These are phyloP conservation scores for Lasiurus borealis DNA, from an alignment of 2,113 vertebrate genomes.

Conservation along the genomic window DNA sequence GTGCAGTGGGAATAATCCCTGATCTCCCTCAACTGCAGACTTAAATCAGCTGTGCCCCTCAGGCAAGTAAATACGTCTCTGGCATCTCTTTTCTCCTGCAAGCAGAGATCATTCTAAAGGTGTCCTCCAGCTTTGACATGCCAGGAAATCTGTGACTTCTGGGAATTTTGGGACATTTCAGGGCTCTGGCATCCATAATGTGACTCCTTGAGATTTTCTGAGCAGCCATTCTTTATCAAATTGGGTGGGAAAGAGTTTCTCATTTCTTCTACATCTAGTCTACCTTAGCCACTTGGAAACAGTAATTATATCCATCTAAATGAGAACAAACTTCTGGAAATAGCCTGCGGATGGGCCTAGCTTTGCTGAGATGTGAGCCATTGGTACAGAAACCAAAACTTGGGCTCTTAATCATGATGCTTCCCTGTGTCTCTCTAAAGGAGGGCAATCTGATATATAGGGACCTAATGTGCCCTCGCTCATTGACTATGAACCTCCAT, in stretches of 20 bases:
- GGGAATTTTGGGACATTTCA: background rate
- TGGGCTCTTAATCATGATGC: too few species aligned
- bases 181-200: background rate
- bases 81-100: background rate
- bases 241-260: background rate
- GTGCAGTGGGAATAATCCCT: background rate
- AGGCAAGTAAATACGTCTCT: conserved; percentile 10
- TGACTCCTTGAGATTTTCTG: background rate
- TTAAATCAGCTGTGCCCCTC: conserved; percentile 45
- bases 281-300: conserved; percentile 2
- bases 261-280: background rate
- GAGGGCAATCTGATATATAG: background rate
- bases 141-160: conserved; percentile 43
- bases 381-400: background rate
- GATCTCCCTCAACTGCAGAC: background rate
- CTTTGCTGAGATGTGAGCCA: background rate
- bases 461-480: background rate
- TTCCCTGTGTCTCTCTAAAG: background rate
- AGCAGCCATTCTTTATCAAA: background rate
- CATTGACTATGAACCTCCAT: background rate
- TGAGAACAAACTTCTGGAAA: conserved; percentile 9
- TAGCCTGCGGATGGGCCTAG: background rate
- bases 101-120: background rate
- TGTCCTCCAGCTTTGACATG: conserved; percentile 3
- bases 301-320: background rate